phyloP scores from a whole-genome alignment of 2,113 vertebrate genomes.

The Panthera uncia region DNA sequence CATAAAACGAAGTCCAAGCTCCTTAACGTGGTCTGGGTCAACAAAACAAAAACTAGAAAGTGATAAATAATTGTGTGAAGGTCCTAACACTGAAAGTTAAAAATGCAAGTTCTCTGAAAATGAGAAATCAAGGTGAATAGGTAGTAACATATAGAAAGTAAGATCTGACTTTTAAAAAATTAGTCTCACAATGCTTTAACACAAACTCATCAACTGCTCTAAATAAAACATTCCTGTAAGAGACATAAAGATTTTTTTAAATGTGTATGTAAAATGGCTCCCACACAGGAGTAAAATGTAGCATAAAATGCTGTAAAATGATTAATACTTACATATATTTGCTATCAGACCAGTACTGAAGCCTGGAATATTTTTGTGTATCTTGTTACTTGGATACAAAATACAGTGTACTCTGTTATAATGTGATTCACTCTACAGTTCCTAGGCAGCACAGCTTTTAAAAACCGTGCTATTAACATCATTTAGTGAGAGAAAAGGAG shows the following conservation, averaged over 20 bases:
- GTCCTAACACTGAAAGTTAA: neutral
- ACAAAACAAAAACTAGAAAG: neutral
- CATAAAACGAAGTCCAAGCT: constrained; percentile 1
- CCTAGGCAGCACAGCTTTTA: neutral
- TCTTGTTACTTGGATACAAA: constrained; percentile 4
- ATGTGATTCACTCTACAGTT: neutral
- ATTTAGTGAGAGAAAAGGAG: neutral
- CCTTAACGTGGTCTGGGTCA: neutral
- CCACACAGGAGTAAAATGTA: neutral
- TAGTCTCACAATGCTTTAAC: neutral
- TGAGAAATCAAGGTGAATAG: neutral
- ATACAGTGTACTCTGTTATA: neutral
- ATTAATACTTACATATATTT: neutral
- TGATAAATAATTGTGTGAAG: neutral
- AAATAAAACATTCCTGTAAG: neutral
- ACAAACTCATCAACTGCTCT: neutral
- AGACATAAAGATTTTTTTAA: neutral
- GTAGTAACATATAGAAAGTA: neutral
- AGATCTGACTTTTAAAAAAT: constrained; percentile 8
- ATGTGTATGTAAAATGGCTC: neutral
- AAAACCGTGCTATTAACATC: neutral
- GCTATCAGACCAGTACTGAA: neutral
- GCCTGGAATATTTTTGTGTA: neutral
- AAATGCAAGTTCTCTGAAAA: neutral
- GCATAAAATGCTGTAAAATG: neutral